A percentile compares a stretch with the other conserved stretches of the same genome.
phyloP scores from a whole-genome alignment of 2,113 vertebrate genomes.

The Nipponia nippon region DNA sequence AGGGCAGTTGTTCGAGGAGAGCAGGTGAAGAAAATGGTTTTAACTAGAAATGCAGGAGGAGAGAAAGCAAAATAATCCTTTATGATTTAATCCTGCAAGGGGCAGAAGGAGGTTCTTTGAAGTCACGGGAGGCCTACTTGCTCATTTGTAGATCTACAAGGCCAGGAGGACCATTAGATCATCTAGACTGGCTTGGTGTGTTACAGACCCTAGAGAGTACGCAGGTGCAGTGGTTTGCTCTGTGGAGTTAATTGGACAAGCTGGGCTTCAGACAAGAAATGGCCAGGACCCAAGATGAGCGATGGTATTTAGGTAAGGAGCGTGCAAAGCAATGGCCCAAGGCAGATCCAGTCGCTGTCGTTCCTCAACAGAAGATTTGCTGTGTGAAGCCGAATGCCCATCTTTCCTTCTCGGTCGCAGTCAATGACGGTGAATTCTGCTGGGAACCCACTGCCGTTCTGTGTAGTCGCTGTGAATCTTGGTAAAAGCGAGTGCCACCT shows the following conservation, averaged over 20 bases:
- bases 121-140: background rate
- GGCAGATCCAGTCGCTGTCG: accelerated
- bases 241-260: background rate
- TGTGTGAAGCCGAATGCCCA: accelerated
- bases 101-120: background rate
- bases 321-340: accelerated
- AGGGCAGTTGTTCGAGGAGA: background rate
- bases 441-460: background rate
- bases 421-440: background rate
- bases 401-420: background rate
- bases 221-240: background rate
- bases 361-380: background rate
- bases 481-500: background rate
- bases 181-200: too few species aligned
- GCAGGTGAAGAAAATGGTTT: background rate
- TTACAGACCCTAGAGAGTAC: background rate
- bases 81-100: background rate
- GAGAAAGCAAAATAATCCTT: background rate
- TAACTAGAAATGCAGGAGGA: background rate
- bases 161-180: background rate
- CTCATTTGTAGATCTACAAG: background rate
- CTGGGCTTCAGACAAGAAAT: background rate
- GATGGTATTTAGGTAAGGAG: background rate
- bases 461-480: background rate
- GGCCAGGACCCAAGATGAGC: background rate